Base-by-base conservation (phyloP, 2,888 invertebrate species). In the Sialis lutaria region DNA sequence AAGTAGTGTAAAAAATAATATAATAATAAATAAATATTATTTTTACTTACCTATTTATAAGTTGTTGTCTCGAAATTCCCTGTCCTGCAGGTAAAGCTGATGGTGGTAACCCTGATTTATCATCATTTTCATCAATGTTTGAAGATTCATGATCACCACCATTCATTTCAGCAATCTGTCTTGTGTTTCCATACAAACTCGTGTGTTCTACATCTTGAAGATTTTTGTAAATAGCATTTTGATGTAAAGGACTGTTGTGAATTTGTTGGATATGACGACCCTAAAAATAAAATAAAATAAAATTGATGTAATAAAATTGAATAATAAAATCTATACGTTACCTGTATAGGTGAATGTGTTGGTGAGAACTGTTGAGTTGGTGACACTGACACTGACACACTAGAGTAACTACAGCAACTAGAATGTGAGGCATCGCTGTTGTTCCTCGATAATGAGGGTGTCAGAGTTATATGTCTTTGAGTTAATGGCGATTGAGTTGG, bases 371-470 rank as follows among this genome's bases (percentile, higher is more conserved):
- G 81, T 53, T 70, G 69, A 37, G 69, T 69, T 30, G 71, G 68
- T 44, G 70, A 68, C 44, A 68, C 68, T 22, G 68, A 67, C 33
- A 70, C 67, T 4, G 69, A 69, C 47, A 70, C 69, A 8, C 82
- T 82, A 60, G 85, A 85, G 63, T 84, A 86, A 34, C 85, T 85
- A 67, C 88, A 88, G 60, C 88, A 89, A 54, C 88, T 87, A 55
- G 88, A 88, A 63, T 85, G 84, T 50, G 89, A 89, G 2, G 90
- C 89, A 61, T 90, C 90, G 56, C 87, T 88, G 68, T 90, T 90
- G 68, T 89, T 90, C 50, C 90, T 77, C 47, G 87, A 87, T 50
- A 90, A 67, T 8, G 86, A 87, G 37, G 88, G 88, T 46, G 87
- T 87, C 56, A 85, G 76, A 45, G 77, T 77, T 50, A 80, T 74